Evolutionary conservation across 1,140 invertebrate genomes (phyloP), one percentile per base, ranked within the genome.

Genomic region (Babylonia areolata): DNA sequence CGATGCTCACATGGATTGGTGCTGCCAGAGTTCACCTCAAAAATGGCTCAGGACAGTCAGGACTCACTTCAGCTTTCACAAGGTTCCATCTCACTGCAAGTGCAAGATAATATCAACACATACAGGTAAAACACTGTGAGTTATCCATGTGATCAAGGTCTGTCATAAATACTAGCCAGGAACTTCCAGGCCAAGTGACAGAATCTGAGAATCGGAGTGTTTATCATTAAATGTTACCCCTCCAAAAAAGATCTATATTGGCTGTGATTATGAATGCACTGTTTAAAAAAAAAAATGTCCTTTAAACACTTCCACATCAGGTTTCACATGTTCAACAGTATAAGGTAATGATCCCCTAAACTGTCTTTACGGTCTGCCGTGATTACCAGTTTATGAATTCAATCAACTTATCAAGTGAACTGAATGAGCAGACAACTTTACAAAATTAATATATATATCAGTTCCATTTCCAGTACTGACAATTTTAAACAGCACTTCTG

Each of bases 1-100:
- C 37, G 1, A 69, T 12, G 39, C 39, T 84, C 39, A 84, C 64
- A 84, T 73, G 82, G 39, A 75, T 20, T 40, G 82, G 51, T 39
- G 37, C 40, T n/a, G 37, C 51, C 40, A 46, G 37, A 37, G 82
- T 71, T 84, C 12, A 73, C 23, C 20, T 15, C n/a, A 23, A 31
- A 3, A 35, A 23, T 20, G 12, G 6, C 37, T 42, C 58, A 69
- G 33, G n/a, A 11, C 42, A 15, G 3, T 54, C 35, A 42, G 20
- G 28, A 40, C 15, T 58, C 11, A 11, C 58, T 69, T 73, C 64
- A 64, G n/a, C 54, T 64, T 28, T 73, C 69, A 46, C 42, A 17
- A 3, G 69, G 20, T 12, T 73, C 37, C 69, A 84, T 46, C 28
- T 84, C 28, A 84, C 20, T 37, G n/a, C 37, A 58, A 69, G 28